Evolutionary conservation across 2,888 invertebrate species (phyloP).

Genomic region (Aporophyla nigra): DNA sequence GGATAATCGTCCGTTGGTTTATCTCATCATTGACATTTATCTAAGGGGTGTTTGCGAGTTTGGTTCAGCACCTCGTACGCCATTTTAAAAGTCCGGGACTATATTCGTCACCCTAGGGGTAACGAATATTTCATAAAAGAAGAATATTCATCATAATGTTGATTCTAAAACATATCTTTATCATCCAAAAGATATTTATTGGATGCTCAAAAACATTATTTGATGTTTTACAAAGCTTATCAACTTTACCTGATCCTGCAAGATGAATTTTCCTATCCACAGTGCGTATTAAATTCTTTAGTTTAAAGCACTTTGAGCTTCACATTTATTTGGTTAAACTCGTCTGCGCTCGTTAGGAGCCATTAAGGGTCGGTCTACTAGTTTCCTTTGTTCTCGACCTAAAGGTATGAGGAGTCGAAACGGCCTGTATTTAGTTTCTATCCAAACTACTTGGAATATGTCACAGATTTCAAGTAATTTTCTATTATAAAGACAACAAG

Average conservation of each 20-base stretch:
- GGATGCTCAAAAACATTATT: background rate
- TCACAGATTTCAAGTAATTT: background rate
- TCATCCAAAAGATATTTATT: background rate
- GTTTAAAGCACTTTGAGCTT: background rate
- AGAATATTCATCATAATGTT: too few species aligned
- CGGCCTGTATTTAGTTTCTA: constrained; percentile 20
- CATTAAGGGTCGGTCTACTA: constrained; percentile 30
- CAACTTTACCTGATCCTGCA: background rate
- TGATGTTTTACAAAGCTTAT: too few species aligned
- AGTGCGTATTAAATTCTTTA: background rate
- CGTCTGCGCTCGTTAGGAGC: constrained; percentile 33
- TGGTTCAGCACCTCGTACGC: background rate
- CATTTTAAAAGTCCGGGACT: background rate
- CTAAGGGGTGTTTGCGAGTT: background rate
- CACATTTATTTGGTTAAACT: constrained; percentile 19
- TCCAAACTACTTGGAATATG: background rate
- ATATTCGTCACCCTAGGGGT: too few species aligned
- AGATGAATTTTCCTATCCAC: background rate
- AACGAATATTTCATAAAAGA: too few species aligned
- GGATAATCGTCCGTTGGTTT: background rate
- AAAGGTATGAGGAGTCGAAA: constrained; percentile 9
- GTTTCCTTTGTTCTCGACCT: constrained; percentile 39
- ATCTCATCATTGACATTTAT: background rate
- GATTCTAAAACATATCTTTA: background rate
- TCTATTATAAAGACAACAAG: background rate